A percentile compares a stretch with the other conserved stretches of the same genome.
Conservation (phyloP, 2,113 vertebrate species). For the Mus spicilegus region DNA sequence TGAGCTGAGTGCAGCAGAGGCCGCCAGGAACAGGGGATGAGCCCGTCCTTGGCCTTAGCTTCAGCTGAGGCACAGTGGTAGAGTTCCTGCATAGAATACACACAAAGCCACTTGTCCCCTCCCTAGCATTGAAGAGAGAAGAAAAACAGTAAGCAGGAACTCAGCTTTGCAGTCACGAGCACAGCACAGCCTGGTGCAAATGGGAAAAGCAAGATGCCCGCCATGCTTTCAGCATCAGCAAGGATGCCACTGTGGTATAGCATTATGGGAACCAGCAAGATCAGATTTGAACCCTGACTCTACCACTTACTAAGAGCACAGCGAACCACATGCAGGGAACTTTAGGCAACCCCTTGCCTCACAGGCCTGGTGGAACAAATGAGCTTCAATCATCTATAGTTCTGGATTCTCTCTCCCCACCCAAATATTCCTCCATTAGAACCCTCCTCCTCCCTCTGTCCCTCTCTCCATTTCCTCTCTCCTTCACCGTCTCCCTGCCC, state of each 20-base stretch:
- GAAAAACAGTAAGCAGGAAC: not conserved
- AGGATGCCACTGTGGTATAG: not conserved
- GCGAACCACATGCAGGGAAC: not conserved
- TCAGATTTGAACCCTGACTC: not conserved
- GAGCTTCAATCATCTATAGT: too few relatives aligned
- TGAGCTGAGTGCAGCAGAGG: not conserved
- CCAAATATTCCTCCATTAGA: not conserved
- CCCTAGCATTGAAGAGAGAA: not conserved
- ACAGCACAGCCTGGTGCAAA: rapidly evolving
- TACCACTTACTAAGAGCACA: not conserved
- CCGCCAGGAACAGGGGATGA: not conserved
- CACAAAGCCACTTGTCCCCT: too few relatives aligned
- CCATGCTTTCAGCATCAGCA: rapidly evolving
- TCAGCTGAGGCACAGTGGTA: not conserved
- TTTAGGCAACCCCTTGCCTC: not conserved
- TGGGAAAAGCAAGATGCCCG: rapidly evolving
- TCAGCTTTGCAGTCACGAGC: not conserved
- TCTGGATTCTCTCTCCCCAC: not conserved
- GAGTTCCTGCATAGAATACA: too few relatives aligned
- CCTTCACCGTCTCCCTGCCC: too few relatives aligned
- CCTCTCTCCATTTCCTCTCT: rapidly evolving
- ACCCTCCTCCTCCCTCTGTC: too few relatives aligned
- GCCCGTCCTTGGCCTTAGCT: not conserved
- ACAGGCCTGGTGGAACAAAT: not conserved
- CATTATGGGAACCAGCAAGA: not conserved